Base-by-base conservation (phyloP, 2,888 invertebrate species). In the Clusia tigrina region DNA sequence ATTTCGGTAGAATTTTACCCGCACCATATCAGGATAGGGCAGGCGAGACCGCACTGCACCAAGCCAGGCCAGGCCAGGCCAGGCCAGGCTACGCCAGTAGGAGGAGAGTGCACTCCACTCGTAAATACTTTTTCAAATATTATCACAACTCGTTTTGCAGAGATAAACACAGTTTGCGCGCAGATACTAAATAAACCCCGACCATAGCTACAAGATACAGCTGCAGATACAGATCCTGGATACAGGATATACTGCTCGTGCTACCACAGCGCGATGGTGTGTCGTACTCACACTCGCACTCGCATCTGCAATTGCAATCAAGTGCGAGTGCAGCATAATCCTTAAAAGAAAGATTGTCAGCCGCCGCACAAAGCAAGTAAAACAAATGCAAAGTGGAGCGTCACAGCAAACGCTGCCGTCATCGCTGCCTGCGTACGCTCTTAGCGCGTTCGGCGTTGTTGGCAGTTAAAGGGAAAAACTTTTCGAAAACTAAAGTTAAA, bases 71-170 rank as follows among this genome's bases (percentile, higher is more conserved):
- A n/a, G n/a, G n/a, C n/a, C n/a, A n/a, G n/a, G n/a, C n/a, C n/a
- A n/a, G n/a, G n/a, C n/a, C n/a, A n/a, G n/a, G n/a, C n/a, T n/a
- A n/a, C n/a, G n/a, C n/a, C n/a, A n/a, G n/a, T n/a, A n/a, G n/a
- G n/a, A n/a, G n/a, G n/a, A n/a, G n/a, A n/a, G n/a, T n/a, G n/a
- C n/a, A n/a, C n/a, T n/a, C n/a, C n/a, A n/a, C n/a, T n/a, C n/a
- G 79, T 77, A 77, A 77, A 77, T 79, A 79, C 79, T 78, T 78
- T 77, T 71, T 71, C 69, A 80, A 80, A 80, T 78, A 79, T 79
- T 80, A 79, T 80, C 70, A 78, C 77, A 80, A 75, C 70, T 71
- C 70, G 52, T 64, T 62, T 60, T 65, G 57, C 65, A 66, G 66
- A n/a, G n/a, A n/a, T n/a, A n/a, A n/a, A n/a, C n/a, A n/a, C n/a